Evolutionary conservation across 1,140 invertebrate genomes (phyloP), one percentile per base, ranked within the genome.

Genomic region (Drosophila pallidifrons): DNA sequence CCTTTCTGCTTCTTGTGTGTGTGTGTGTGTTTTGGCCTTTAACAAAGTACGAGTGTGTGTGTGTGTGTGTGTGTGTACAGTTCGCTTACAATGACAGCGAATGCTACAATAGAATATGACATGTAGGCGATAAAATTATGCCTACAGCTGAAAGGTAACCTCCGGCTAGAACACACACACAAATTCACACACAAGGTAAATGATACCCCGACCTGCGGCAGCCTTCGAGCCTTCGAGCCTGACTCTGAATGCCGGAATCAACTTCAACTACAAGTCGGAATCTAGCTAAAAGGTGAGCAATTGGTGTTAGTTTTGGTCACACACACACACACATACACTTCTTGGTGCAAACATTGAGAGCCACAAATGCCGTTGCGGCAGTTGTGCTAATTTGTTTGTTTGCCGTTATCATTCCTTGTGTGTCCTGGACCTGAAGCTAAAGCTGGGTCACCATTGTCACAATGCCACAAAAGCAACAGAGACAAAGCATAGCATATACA

Each of bases 371-470:
- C 83, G 82, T 82, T 88, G 85, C 85, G 85, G 85, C 82, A 88
- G 85, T 88, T 88, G 85, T 88, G 85, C 85, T 88, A 88, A 88
- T 88, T 88, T 88, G 85, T 88, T 88, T 88, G 85, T 88, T 88
- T 88, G 85, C 70, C 75, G 85, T 88, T 88, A 89, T 88, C 85
- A 88, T 89, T 88, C 72, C 75, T 75, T 79, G 61, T 75, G 67
- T 75, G 67, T 38, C 49, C 57, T 65, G 72, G 72, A 75, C 76
- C 76, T 78, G 76, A 75, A 75, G 72, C 66, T 75, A 51, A 75
- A 75, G 73, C 72, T 75, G 66, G 72, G 76, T 75, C 77, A 76
- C 82, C 82, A 89, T 89, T 85, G 85, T 88, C 83, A 77, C 77
- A 79, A 76, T 73, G 69, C 43, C 67, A 69, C 71, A 78, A 78